Conservation (phyloP, 2,113 vertebrate genomes). For the Eulemur rufifrons region DNA sequence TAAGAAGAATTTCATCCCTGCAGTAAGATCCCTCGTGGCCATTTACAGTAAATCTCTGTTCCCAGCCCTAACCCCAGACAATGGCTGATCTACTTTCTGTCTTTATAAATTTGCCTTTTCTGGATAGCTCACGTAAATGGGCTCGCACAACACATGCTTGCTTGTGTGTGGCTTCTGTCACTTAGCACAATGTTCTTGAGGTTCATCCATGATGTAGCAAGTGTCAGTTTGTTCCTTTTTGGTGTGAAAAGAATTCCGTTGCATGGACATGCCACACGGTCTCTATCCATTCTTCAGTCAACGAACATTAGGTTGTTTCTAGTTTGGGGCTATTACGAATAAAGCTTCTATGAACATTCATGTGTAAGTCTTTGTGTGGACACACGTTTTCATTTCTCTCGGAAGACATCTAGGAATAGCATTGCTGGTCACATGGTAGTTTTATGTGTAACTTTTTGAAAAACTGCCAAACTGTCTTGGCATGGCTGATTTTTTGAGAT, state of each 20-base stretch:
- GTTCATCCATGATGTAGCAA: background rate
- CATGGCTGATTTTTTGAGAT: background rate
- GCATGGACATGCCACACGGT: too few species aligned
- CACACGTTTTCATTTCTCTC: background rate
- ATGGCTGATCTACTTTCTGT: background rate
- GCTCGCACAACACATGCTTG: too few species aligned
- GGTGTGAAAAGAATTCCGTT: background rate
- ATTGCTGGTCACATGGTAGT: background rate
- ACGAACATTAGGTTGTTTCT: background rate
- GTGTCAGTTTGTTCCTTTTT: background rate
- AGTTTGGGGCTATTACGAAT: background rate
- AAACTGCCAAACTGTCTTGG: background rate
- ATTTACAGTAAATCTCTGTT: background rate
- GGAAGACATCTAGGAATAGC: background rate
- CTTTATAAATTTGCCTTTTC: background rate
- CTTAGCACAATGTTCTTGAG: background rate
- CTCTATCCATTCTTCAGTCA: fast-evolving
- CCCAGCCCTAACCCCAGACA: background rate
- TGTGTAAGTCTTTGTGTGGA: background rate
- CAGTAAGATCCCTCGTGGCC: background rate
- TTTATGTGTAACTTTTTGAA: background rate
- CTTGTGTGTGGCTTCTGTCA: background rate
- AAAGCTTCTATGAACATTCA: background rate
- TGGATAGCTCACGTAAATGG: background rate
- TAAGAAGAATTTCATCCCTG: background rate